These are phyloP conservation scores for Platypus cylindrus DNA, from an alignment of 2,888 invertebrate genomes.

Conservation along the genomic window DNA sequence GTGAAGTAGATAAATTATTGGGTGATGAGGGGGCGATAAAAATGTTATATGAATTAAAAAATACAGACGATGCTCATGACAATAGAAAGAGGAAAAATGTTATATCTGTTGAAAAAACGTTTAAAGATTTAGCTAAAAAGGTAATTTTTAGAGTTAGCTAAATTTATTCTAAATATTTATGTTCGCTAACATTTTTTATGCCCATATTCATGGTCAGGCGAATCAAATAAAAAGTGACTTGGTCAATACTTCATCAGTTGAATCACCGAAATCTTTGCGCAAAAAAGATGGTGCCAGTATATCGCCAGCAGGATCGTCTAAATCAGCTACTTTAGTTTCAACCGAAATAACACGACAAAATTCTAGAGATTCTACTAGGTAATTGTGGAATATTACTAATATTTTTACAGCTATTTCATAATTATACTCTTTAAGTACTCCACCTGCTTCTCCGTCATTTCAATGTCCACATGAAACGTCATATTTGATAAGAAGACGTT, in stretches of 20 bases:
- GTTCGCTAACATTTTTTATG: too few relatives aligned
- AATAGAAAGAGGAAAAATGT: constrained; percentile 23
- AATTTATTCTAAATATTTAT: background rate
- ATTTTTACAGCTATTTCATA: background rate
- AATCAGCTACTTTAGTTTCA: constrained; percentile 10
- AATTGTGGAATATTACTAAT: constrained; percentile 1
- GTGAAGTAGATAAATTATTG: constrained; percentile 63
- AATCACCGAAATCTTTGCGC: constrained; percentile 37
- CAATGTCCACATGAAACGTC: constrained; percentile 56
- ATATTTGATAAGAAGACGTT: constrained; percentile 68
- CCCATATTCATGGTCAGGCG: constrained; percentile 18
- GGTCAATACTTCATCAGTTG: constrained; percentile 25
- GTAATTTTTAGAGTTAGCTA: constrained; percentile 2
- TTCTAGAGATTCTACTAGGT: constrained; percentile 31
- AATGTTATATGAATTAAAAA: constrained; percentile 68
- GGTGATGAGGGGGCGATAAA: constrained; percentile 82
- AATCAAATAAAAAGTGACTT: constrained; percentile 31
- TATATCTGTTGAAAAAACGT: constrained; percentile 26
- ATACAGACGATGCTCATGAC: constrained; percentile 28
- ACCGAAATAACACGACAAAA: constrained; percentile 29
- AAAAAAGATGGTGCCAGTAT: constrained; percentile 29
- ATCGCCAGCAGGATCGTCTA: constrained; percentile 17
- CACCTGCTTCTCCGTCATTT: constrained; percentile 43
- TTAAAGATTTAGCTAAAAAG: constrained; percentile 30
- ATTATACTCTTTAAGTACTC: constrained; percentile 26